These are phyloP conservation scores for Drosophila repletoides DNA, from an alignment of 1,140 invertebrate genomes.

Conservation along the genomic window DNA sequence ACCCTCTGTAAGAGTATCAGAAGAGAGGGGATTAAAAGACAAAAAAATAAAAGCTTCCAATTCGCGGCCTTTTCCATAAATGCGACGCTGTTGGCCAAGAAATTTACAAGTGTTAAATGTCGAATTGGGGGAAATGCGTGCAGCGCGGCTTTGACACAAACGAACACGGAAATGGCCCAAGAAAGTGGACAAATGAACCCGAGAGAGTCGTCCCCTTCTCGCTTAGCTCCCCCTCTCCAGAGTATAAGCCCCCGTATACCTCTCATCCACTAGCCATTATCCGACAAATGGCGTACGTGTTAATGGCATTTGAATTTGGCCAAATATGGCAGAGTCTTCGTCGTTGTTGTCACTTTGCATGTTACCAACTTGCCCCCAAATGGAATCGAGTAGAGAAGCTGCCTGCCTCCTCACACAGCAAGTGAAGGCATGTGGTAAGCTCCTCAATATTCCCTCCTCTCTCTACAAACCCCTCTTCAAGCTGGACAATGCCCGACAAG, in stretches of 20 bases:
- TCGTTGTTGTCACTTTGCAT: constrained; percentile 71
- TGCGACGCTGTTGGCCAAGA: constrained; percentile 42
- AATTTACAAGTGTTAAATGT: constrained; percentile 80
- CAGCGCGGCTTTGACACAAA: constrained; percentile 69
- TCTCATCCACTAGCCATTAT: constrained; percentile 7
- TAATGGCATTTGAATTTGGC: constrained; percentile 82
- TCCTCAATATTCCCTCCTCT: too few relatives aligned
- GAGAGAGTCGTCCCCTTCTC: not conserved
- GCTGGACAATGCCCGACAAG: constrained; percentile 57
- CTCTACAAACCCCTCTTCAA: too few relatives aligned
- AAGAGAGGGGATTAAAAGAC: too few relatives aligned
- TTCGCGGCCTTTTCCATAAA: constrained; percentile 37
- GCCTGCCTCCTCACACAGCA: constrained; percentile 11
- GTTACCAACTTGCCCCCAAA: constrained; percentile 42
- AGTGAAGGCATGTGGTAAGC: constrained; percentile 53
- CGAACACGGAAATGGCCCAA: constrained; percentile 62
- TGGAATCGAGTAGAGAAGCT: constrained; percentile 11
- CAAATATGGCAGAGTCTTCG: constrained; percentile 74
- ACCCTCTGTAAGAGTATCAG: too few relatives aligned
- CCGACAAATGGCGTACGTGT: constrained; percentile 80
- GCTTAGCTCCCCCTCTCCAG: not conserved
- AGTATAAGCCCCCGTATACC: not conserved
- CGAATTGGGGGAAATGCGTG: constrained; percentile 75
- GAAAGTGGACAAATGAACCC: constrained; percentile 68
- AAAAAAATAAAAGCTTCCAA: constrained; percentile 4